Base-by-base conservation (phyloP, 2,797 vertebrate species). In the Gambusia yucatana region DNA sequence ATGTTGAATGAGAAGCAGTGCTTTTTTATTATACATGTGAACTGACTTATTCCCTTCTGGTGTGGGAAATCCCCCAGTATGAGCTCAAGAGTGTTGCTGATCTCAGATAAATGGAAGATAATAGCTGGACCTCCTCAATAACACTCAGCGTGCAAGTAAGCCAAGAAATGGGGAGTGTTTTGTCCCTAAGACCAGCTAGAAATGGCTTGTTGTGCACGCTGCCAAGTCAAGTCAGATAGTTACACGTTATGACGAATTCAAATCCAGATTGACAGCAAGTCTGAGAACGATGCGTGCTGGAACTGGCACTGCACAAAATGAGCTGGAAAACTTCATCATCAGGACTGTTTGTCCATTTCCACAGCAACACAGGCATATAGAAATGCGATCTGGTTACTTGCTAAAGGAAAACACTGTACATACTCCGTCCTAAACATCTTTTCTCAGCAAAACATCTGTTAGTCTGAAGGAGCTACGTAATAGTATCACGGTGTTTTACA, bases 181-280 rank as follows among this genome's bases (percentile, higher is more conserved):
- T 55, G 10, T n/a, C 41, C 25, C n/a, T 28, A 22, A 44, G 41
- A 59, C 39, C 73, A 59, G 16, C 41, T 17, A 44, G 52, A n/a
- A 44, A 48, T 22, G 30, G 70, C 7, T 17, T 16, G 39, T 44
- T 61, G 20, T n/a, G 36, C 63, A 50, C 30, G 50, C 46, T 10
- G 59, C 61, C 4, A 48, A 61, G 44, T n/a, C 36, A 16, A n/a
- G 39, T 76, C 22, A 50, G 9, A 77, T 25, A 4, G 25, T 69
- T 50, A 28, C 63, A 43, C 14, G 13, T 52, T 8, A 69, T 41
- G 36, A 77, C 36, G 4, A 69, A 41, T 25, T 76, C 61, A n/a
- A 77, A 77, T 48, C 59, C 75, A 43, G 63, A 63, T 44, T 30
- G 74, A 77, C 33, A 52, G 47, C 47, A 25, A n/a, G 10, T 39